Percentiles rank a stretch among this genome's conserved stretches.
phyloP scores from a whole-genome alignment of 92 coral and sea anemone species.

The Palythoa grandis region DNA sequence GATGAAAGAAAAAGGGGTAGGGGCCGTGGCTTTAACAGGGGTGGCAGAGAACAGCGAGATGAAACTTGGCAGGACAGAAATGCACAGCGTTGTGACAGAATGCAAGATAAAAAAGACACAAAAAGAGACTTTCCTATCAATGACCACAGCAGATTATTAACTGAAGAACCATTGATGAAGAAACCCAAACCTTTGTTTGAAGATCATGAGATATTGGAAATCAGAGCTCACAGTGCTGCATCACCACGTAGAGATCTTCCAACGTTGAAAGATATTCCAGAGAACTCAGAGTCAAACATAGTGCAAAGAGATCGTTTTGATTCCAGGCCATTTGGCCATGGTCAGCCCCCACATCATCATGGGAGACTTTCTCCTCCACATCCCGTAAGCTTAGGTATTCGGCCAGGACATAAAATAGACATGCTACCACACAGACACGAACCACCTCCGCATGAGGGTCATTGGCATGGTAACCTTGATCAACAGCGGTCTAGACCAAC shows the following conservation, averaged over 20 bases:
- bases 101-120: neutral
- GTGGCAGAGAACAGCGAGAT: slow-evolving; percentile 17
- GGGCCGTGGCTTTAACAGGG: slow-evolving; percentile 51
- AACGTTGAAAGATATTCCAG: slow-evolving; percentile 36
- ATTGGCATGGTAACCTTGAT: slow-evolving; percentile 36
- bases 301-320: slow-evolving; percentile 37
- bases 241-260: slow-evolving; percentile 61
- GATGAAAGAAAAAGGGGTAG: slow-evolving; percentile 37
- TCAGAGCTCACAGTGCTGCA: slow-evolving; percentile 58
- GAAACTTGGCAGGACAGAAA: slow-evolving; percentile 11
- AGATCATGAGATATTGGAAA: slow-evolving; percentile 70
- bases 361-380: slow-evolving; percentile 1
- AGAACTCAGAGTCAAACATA: slow-evolving; percentile 18
- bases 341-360: slow-evolving; percentile 20
- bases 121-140: neutral
- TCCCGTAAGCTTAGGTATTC: slow-evolving; percentile 10
- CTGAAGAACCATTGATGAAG: slow-evolving; percentile 66
- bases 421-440: slow-evolving; percentile 19
- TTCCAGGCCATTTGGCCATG: slow-evolving; percentile 17
- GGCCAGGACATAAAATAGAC: neutral
- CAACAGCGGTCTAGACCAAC: slow-evolving; percentile 49
- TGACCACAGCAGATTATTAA: slow-evolving; percentile 34
- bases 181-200: slow-evolving; percentile 82
- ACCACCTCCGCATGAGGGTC: slow-evolving; percentile 31
- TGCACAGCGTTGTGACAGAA: neutral